Evolutionary conservation across 2,888 invertebrate genomes (phyloP).

Genomic region (Rhingia campestris): DNA sequence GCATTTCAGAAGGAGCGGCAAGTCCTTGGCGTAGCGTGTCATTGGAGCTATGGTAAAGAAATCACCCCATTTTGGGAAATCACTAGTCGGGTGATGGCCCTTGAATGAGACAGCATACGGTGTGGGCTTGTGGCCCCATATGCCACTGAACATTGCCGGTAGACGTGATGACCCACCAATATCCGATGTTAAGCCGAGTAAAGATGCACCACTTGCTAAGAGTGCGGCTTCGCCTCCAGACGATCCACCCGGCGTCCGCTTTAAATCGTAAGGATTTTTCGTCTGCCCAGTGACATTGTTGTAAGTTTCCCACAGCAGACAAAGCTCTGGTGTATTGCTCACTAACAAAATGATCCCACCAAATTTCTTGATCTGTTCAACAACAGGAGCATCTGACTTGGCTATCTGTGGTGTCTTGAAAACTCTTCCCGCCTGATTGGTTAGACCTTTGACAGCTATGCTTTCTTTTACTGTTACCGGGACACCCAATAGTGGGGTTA

Average conservation of each 20-base stretch:
- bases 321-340: slow-evolving; percentile 95
- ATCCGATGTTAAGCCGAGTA: slow-evolving; percentile 93
- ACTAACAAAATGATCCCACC: slow-evolving; percentile 93
- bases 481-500: slow-evolving; percentile 91
- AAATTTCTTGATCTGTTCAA: slow-evolving; percentile 87
- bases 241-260: slow-evolving; percentile 92
- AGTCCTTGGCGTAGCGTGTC: slow-evolving; percentile 92
- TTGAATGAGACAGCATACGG: slow-evolving; percentile 86
- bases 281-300: slow-evolving; percentile 94
- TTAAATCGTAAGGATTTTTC: slow-evolving; percentile 93
- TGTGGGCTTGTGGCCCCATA: slow-evolving; percentile 96
- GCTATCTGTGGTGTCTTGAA: slow-evolving; percentile 86
- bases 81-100: slow-evolving; percentile 88
- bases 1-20: slow-evolving; percentile 89
- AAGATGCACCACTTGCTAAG: slow-evolving; percentile 90
- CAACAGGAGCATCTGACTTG: slow-evolving; percentile 88
- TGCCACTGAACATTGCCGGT: slow-evolving; percentile 94
- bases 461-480: slow-evolving; percentile 94
- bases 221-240: slow-evolving; percentile 93
- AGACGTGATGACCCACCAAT: slow-evolving; percentile 94
- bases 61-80: slow-evolving; percentile 85
- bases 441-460: slow-evolving; percentile 90
- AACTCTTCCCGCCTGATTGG: slow-evolving; percentile 89
- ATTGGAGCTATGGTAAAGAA: slow-evolving; percentile 93
- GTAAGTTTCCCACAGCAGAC: slow-evolving; percentile 95